A percentile compares a stretch with the other conserved stretches of the same genome.
phyloP scores from a whole-genome alignment of 2,113 vertebrate genomes.

The Saccopteryx bilineata region DNA sequence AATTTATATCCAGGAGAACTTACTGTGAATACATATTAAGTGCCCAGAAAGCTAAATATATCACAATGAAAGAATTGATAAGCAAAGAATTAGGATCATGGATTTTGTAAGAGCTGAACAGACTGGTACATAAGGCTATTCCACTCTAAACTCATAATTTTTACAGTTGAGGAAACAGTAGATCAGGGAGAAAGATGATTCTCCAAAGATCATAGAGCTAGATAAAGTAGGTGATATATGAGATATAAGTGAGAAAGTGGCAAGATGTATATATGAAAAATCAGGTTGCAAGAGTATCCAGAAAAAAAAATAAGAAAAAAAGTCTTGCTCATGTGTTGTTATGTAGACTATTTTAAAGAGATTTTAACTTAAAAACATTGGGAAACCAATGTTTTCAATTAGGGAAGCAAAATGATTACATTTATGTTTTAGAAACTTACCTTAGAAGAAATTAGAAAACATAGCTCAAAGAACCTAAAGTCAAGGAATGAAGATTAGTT shows the following conservation, averaged over 20 bases:
- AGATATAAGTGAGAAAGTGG: neutral
- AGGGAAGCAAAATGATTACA: neutral
- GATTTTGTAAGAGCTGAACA: neutral
- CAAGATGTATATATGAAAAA: neutral
- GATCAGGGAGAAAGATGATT: neutral
- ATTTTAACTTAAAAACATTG: slow-evolving; percentile 35
- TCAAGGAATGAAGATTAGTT: neutral
- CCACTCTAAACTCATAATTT: neutral
- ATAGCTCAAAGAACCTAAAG: neutral
- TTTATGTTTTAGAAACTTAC: neutral
- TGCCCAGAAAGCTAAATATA: neutral
- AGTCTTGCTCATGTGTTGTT: neutral
- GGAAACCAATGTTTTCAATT: neutral
- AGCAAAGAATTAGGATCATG: neutral
- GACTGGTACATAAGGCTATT: neutral
- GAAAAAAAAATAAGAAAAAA: slow-evolving; percentile 8
- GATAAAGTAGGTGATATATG: neutral
- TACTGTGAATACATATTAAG: neutral
- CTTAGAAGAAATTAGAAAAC: neutral
- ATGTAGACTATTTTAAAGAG: neutral
- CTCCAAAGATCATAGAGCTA: neutral
- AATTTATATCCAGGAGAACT: neutral
- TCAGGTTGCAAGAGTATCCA: neutral
- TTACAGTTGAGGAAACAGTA: neutral
- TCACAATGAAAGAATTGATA: neutral